phyloP scores from a whole-genome alignment of 2,113 vertebrate species.

The Illadopsis cleaveri region DNA sequence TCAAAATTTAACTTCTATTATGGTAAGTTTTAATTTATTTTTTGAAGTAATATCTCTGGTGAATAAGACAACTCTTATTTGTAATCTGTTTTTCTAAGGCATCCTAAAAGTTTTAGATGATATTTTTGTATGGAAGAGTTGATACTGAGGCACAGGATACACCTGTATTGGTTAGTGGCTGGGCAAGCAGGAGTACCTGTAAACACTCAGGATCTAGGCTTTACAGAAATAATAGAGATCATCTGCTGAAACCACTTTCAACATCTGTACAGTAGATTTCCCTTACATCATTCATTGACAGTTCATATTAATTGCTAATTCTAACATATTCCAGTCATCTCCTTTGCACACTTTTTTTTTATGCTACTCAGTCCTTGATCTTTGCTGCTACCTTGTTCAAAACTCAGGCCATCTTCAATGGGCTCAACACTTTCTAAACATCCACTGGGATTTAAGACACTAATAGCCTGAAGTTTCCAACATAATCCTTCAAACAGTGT shows the following conservation, averaged over 20 bases:
- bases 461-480: background rate
- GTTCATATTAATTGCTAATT: background rate
- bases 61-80: background rate
- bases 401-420: background rate
- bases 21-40: background rate
- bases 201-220: background rate
- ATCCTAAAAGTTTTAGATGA: background rate
- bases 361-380: background rate
- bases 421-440: background rate
- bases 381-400: background rate
- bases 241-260: background rate
- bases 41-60: background rate
- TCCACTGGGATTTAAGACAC: background rate
- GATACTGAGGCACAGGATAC: background rate
- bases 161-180: background rate
- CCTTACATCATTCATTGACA: background rate
- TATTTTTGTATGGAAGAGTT: background rate
- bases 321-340: background rate
- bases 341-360: background rate
- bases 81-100: background rate
- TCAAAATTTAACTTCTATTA: background rate
- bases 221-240: background rate
- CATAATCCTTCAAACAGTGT: background rate
- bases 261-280: background rate
- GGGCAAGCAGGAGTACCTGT: background rate